Percentiles rank a stretch among this genome's conserved stretches.
Conservation (phyloP, 1,140 invertebrate species). For the Achatina immaculata region DNA sequence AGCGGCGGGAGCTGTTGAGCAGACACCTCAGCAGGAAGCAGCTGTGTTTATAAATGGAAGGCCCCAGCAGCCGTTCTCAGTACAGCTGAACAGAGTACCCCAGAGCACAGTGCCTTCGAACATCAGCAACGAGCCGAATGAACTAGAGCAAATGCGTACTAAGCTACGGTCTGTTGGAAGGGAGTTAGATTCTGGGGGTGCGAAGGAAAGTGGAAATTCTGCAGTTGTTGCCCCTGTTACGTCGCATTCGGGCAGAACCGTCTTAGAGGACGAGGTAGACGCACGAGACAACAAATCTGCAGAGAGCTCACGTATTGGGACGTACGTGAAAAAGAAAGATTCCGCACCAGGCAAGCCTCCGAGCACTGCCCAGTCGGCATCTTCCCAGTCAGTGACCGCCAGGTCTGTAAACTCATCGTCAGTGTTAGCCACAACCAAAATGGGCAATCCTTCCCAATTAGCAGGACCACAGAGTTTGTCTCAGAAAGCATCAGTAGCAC, state of each 20-base stretch:
- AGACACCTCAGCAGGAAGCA: not conserved
- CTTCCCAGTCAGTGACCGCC: not conserved
- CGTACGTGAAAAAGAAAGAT: conserved; percentile 15
- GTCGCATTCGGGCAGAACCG: not conserved
- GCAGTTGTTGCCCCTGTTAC: conserved; percentile 14
- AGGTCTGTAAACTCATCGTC: conserved; percentile 16
- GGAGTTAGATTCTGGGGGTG: not conserved
- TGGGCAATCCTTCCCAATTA: not conserved
- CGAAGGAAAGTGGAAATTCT: not conserved
- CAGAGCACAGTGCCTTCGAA: not conserved
- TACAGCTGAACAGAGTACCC: not conserved
- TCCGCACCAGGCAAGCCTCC: not conserved
- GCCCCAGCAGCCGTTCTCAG: not conserved
- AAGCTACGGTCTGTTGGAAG: not conserved
- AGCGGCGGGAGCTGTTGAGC: not conserved
- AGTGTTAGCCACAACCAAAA: not conserved
- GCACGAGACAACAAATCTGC: not conserved
- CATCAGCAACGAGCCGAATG: not conserved
- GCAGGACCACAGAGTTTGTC: not conserved
- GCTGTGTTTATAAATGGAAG: conserved; percentile 5
- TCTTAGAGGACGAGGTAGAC: not conserved
- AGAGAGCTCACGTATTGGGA: not conserved
- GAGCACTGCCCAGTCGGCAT: not conserved
- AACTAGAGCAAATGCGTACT: not conserved
- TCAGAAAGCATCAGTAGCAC: not conserved